These are phyloP conservation scores for Calephelis perditalis DNA, from an alignment of 2,888 invertebrate species.

Conservation along the genomic window DNA sequence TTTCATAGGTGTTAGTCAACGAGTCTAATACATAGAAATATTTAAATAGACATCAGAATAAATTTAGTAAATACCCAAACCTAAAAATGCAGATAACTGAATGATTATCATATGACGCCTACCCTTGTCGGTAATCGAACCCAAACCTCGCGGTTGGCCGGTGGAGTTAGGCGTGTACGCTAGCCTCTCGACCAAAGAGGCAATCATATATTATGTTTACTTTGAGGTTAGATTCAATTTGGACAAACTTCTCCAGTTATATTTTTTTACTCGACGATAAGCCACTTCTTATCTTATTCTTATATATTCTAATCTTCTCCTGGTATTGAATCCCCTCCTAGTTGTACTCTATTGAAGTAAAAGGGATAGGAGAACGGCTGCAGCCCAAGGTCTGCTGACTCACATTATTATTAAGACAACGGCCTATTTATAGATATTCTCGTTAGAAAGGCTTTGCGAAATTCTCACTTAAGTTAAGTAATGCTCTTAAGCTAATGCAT, in stretches of 20 bases:
- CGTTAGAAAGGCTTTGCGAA: slow-evolving; percentile 7
- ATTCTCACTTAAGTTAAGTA: background rate
- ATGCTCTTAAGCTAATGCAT: background rate
- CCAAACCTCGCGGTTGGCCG: too few relatives aligned
- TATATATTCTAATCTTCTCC: background rate
- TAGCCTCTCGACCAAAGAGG: background rate
- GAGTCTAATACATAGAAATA: too few relatives aligned
- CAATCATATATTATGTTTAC: background rate
- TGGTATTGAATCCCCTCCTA: background rate
- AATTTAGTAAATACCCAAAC: too few relatives aligned
- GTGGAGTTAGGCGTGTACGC: background rate
- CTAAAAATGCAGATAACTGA: too few relatives aligned
- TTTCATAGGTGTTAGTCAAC: too few relatives aligned
- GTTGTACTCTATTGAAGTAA: background rate
- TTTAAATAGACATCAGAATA: too few relatives aligned
- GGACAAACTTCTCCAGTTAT: background rate
- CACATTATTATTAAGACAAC: background rate
- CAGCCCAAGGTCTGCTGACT: background rate
- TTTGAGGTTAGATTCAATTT: too few relatives aligned
- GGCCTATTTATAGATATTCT: slow-evolving; percentile 1
- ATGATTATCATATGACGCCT: background rate
- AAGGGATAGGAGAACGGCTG: slow-evolving; percentile 3
- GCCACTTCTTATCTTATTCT: background rate
- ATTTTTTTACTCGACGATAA: background rate
- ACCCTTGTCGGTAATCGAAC: background rate